Evolutionary conservation across 2,888 invertebrate species (phyloP).

Genomic region (Baronia brevicornis): DNA sequence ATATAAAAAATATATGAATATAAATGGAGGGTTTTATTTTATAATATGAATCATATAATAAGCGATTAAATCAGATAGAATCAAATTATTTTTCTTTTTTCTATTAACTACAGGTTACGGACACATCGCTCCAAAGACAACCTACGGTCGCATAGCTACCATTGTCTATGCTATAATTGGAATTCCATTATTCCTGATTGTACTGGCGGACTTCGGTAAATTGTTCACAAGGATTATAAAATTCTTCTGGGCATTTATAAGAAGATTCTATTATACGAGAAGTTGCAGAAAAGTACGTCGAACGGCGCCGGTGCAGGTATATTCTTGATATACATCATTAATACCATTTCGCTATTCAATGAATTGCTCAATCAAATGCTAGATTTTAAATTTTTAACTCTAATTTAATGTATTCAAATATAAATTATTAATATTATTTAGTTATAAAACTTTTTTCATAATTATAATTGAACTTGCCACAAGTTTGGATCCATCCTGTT

Average conservation of each 20-base stretch:
- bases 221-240: constrained; percentile 93
- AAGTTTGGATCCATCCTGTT: too few relatives aligned
- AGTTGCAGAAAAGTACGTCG: constrained; percentile 86
- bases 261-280: constrained; percentile 89
- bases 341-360: too few relatives aligned
- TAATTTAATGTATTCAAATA: too few relatives aligned
- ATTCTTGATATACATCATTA: too few relatives aligned
- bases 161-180: constrained; percentile 96
- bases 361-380: too few relatives aligned
- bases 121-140: constrained; percentile 94
- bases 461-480: too few relatives aligned
- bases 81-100: constrained; percentile 17
- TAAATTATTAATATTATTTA: background rate
- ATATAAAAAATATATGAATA: background rate
- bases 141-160: constrained; percentile 88
- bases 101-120: constrained; percentile 98
- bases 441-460: too few relatives aligned
- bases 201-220: constrained; percentile 96
- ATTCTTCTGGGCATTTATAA: constrained; percentile 90
- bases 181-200: constrained; percentile 95
- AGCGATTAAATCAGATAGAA: background rate
- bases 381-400: too few relatives aligned
- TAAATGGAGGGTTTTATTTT: too few relatives aligned
- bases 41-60: background rate
- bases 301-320: constrained; percentile 84